These are phyloP conservation scores for Caenorhabditis uteleia DNA, from an alignment of 2,888 invertebrate genomes.

Conservation along the genomic window DNA sequence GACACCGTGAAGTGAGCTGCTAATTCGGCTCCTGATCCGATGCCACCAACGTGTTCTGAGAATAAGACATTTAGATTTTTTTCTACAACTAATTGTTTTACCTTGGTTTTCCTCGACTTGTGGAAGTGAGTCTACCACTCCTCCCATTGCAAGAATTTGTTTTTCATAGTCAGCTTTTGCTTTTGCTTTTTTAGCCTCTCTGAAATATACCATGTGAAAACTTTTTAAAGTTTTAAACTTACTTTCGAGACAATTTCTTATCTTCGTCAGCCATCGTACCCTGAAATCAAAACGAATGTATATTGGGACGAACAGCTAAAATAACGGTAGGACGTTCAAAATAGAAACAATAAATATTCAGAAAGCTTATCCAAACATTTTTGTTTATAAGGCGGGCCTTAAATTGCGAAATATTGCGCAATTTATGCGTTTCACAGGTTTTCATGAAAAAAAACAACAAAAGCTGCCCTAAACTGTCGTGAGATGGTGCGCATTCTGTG, in stretches of 20 bases:
- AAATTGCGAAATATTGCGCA: too few relatives aligned
- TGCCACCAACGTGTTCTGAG: slow-evolving; percentile 57
- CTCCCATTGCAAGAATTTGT: slow-evolving; percentile 65
- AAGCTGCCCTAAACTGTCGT: too few relatives aligned
- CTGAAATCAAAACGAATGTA: too few relatives aligned
- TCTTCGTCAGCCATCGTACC: slow-evolving; percentile 26
- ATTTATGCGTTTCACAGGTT: too few relatives aligned
- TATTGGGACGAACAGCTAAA: too few relatives aligned
- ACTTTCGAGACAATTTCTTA: slow-evolving; percentile 45
- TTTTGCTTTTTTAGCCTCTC: slow-evolving; percentile 52
- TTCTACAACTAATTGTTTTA: slow-evolving; percentile 1
- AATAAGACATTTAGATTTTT: slow-evolving; percentile 2
- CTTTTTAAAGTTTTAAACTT: slow-evolving; percentile 3
- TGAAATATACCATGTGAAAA: slow-evolving; percentile 8
- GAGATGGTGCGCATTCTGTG: too few relatives aligned
- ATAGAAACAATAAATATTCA: too few relatives aligned
- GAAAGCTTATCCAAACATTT: too few relatives aligned
- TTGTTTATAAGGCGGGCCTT: too few relatives aligned
- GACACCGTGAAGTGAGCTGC: slow-evolving; percentile 95
- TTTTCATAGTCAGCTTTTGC: slow-evolving; percentile 60
- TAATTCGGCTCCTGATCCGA: slow-evolving; percentile 75
- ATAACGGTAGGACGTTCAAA: too few relatives aligned
- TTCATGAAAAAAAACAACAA: too few relatives aligned
- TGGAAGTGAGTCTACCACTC: slow-evolving; percentile 50
- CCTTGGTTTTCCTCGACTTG: slow-evolving; percentile 21